Base-by-base conservation (phyloP, 2,113 vertebrate species). In the Ciconia stormi region DNA sequence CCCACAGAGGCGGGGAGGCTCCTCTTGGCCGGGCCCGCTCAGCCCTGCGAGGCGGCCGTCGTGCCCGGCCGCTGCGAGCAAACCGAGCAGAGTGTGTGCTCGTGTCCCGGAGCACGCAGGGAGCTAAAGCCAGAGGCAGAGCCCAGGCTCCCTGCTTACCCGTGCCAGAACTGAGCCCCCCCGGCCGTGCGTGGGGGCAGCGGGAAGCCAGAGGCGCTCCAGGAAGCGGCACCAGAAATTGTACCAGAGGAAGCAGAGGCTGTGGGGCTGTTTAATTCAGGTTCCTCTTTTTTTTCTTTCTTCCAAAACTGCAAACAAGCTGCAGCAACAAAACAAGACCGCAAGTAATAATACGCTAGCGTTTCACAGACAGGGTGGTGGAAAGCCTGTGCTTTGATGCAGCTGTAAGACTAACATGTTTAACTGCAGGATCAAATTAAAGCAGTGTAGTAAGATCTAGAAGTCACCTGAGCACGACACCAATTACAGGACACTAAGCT, bases 281-380 rank as follows among this genome's bases (percentile, higher is more conserved):
- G 4, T 7, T 8, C 44, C 38, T 5, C 22, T 13, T 3, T 14
- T 1, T 20, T n/a, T 20, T 7, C 4, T 6, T 27, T 7, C 34
- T 36, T 34, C 20, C 25, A 29, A 14, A 55, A 34, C 27, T 3
- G 30, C 67, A 9, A 5, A 27, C 23, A 5, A 29, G 18, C 29
- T 42, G 30, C 58, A 55, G 49, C 26, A 36, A 4, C 53, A 34
- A 22, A 36, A 13, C 44, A 4, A 10, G 20, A 27, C 3, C n/a
- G 16, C 7, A 1, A 4, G n/a, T 12, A 11, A 9, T 1, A 20
- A n/a, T 3, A 8, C 29, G 3, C 8, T 0, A 5, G 36, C 20
- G 2, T 2, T 9, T 17, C 67, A 16, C 10, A 1, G 27, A 9
- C 23, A 8, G 47, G 27, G 0, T 0, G 16, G 19, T 3, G 34